Percentiles rank a stretch among this genome's conserved stretches.
Conservation (phyloP, 1,140 invertebrate species). For the Drosophila aff. region DNA sequence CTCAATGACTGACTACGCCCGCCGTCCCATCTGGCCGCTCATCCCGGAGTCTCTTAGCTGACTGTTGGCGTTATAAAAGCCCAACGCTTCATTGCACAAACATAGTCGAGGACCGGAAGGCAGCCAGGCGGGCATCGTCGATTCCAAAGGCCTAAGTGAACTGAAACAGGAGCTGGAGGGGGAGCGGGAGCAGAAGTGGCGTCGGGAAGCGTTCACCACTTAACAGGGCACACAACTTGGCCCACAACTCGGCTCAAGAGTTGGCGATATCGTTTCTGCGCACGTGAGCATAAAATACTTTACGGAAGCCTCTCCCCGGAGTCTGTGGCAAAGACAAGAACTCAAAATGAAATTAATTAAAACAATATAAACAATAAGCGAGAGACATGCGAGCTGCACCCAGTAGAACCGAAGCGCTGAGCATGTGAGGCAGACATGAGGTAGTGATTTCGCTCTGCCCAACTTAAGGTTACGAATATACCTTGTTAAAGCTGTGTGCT, state of each 20-base stretch:
- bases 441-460: neutral
- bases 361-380: conserved; percentile 71
- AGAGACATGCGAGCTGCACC: conserved; percentile 20
- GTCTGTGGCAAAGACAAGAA: conserved; percentile 56
- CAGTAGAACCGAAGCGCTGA: neutral
- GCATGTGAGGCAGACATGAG: neutral
- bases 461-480: conserved; percentile 2
- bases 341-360: conserved; percentile 76
- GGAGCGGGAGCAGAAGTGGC: conserved; percentile 1
- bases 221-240: conserved; percentile 70
- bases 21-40: conserved; percentile 13
- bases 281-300: conserved; percentile 64
- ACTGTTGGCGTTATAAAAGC: conserved; percentile 81
- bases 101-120: conserved; percentile 64
- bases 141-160: conserved; percentile 64
- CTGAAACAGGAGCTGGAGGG: neutral
- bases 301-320: conserved; percentile 7
- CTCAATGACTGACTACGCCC: conserved; percentile 59
- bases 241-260: conserved; percentile 47
- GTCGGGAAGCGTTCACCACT: conserved; percentile 45
- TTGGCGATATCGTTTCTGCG: conserved; percentile 64
- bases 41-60: conserved; percentile 60
- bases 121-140: conserved; percentile 45
- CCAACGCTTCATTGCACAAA: conserved; percentile 80
- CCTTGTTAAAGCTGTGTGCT: neutral